These are phyloP conservation scores for Copidosoma floridanum DNA, from an alignment of 1,140 invertebrate genomes.

Conservation along the genomic window DNA sequence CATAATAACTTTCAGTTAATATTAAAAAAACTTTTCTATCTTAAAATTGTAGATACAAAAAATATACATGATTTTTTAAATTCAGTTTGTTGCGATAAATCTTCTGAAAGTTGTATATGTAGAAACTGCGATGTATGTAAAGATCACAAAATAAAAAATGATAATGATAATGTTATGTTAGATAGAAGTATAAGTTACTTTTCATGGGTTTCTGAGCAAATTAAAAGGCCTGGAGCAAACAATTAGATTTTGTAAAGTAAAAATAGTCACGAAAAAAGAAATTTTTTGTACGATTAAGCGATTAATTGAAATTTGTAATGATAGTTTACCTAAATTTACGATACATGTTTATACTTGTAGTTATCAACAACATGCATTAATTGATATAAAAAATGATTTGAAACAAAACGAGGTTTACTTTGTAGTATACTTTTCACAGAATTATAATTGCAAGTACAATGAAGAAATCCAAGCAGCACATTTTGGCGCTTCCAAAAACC, in stretches of 20 bases:
- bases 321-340: conserved; percentile 20
- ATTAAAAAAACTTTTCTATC: too few species aligned
- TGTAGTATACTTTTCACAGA: conserved; percentile 44
- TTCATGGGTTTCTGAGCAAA: conserved; percentile 14
- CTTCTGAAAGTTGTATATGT: too few species aligned
- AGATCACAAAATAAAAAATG: too few species aligned
- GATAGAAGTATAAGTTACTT: too few species aligned
- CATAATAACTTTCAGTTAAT: too few species aligned
- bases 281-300: conserved; percentile 14
- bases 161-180: background rate
- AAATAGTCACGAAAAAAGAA: conserved; percentile 10
- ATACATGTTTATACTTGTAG: conserved; percentile 30
- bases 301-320: too few species aligned
- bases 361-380: conserved; percentile 31
- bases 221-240: conserved; percentile 1
- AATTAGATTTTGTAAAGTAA: conserved; percentile 19
- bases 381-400: conserved; percentile 38
- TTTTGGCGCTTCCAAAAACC: conserved; percentile 38
- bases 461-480: conserved; percentile 41
- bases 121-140: too few species aligned
- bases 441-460: conserved; percentile 42
- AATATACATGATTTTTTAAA: too few species aligned
- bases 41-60: too few species aligned
- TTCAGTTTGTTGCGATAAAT: too few species aligned
- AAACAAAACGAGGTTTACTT: conserved; percentile 35